Conservation (phyloP, 1,140 invertebrate genomes). For the Drosophila truncata region DNA sequence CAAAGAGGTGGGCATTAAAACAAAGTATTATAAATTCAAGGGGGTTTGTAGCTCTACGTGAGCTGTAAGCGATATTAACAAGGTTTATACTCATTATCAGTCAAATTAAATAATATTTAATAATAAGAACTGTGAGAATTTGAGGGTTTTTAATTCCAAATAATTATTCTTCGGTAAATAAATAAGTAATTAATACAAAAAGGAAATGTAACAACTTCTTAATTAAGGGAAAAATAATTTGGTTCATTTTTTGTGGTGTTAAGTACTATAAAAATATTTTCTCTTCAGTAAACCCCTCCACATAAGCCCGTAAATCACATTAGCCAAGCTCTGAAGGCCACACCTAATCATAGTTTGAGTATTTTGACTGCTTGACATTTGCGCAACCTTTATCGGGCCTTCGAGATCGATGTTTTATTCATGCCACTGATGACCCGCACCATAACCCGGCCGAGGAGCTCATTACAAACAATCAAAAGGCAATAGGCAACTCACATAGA, state of each 20-base stretch:
- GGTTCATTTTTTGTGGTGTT: too few relatives aligned
- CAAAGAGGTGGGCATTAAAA: not conserved
- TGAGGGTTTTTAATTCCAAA: too few relatives aligned
- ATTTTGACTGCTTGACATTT: constrained; percentile 40
- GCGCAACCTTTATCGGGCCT: constrained; percentile 34
- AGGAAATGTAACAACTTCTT: not conserved
- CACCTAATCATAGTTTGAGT: constrained; percentile 3
- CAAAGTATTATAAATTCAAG: not conserved
- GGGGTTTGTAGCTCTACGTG: not conserved
- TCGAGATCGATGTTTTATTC: constrained; percentile 58
- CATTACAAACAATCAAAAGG: constrained; percentile 80
- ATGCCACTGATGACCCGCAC: constrained; percentile 40
- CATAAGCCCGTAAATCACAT: constrained; percentile 19
- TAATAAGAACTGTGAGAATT: not conserved
- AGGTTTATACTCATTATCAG: not conserved
- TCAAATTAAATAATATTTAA: not conserved
- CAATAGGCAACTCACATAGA: constrained; percentile 60
- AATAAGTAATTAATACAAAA: not conserved
- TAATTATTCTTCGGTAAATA: not conserved
- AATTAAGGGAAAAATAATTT: too few relatives aligned
- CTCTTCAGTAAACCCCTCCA: not conserved
- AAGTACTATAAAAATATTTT: not conserved
- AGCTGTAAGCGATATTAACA: not conserved
- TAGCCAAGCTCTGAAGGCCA: not conserved
- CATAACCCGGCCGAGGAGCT: constrained; percentile 34